A percentile compares a stretch with the other conserved stretches of the same genome.
phyloP scores from a whole-genome alignment of 2,888 invertebrate species.

The Electrophaes corylata region DNA sequence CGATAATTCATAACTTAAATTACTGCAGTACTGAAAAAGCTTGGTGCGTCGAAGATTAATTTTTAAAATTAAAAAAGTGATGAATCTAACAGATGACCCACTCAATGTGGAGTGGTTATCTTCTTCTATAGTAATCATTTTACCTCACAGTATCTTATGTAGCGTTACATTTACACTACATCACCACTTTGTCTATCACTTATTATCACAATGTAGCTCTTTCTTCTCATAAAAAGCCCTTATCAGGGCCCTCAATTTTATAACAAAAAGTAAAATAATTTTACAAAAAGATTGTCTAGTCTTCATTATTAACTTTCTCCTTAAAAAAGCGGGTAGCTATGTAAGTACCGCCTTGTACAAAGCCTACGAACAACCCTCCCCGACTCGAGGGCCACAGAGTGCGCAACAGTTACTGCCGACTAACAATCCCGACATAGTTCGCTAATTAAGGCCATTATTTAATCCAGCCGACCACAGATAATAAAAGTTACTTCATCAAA shows the following conservation, averaged over 20 bases:
- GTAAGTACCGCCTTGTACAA: background rate
- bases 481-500: constrained; percentile 27
- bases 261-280: background rate
- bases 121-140: too few species aligned
- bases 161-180: too few species aligned
- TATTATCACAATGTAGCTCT: background rate
- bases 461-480: constrained; percentile 16
- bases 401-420: background rate
- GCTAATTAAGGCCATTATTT: constrained; percentile 24
- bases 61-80: too few species aligned
- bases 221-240: background rate
- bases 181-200: too few species aligned
- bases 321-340: background rate
- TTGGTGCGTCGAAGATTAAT: too few species aligned
- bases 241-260: background rate
- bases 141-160: too few species aligned
- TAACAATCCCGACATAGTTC: constrained; percentile 22
- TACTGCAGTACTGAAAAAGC: background rate
- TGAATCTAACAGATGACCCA: too few species aligned
- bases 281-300: background rate
- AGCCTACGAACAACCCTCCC: background rate
- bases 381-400: constrained; percentile 4
- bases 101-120: too few species aligned
- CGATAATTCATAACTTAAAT: background rate
- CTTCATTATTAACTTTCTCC: background rate